phyloP scores from a whole-genome alignment of 2,888 invertebrate genomes.

The Lysandra bellargus region DNA sequence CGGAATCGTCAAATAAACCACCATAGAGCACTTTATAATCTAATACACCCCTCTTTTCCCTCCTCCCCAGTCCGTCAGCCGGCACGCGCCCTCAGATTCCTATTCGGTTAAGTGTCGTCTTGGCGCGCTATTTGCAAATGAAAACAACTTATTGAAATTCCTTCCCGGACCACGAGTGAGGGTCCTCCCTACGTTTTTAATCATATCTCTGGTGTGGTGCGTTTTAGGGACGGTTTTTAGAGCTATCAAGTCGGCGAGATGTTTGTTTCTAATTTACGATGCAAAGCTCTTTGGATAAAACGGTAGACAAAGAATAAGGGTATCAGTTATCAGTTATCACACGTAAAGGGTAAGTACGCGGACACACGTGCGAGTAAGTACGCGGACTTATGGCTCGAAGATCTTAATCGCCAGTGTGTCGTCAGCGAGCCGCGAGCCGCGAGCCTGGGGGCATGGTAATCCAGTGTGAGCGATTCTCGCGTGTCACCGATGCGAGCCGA shows the following conservation, averaged over 20 bases:
- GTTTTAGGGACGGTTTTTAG: not conserved
- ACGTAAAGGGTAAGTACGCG: not conserved
- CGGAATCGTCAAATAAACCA: constrained; percentile 34
- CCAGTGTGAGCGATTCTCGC: no score
- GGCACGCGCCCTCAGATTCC: constrained; percentile 64
- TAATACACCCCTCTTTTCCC: constrained; percentile 48
- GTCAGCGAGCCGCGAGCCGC: no score
- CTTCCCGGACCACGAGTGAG: constrained; percentile 56
- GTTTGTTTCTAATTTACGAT: not conserved
- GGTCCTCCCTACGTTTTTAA: constrained; percentile 14
- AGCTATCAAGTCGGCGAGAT: not conserved
- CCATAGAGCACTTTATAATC: constrained; percentile 59
- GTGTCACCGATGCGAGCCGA: no score
- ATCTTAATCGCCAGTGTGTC: no score
- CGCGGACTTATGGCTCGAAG: no score
- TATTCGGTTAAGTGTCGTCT: constrained; percentile 77
- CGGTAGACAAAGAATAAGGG: not conserved
- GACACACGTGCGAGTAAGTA: no score
- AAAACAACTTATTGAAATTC: constrained; percentile 81
- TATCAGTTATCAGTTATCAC: not conserved
- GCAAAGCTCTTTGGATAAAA: not conserved
- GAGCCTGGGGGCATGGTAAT: no score
- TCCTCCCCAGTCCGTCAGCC: constrained; percentile 50
- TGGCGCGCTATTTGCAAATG: constrained; percentile 78
- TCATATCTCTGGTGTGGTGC: not conserved